Conservation (phyloP, 2,113 vertebrate genomes). For the Heteronetta atricapilla region DNA sequence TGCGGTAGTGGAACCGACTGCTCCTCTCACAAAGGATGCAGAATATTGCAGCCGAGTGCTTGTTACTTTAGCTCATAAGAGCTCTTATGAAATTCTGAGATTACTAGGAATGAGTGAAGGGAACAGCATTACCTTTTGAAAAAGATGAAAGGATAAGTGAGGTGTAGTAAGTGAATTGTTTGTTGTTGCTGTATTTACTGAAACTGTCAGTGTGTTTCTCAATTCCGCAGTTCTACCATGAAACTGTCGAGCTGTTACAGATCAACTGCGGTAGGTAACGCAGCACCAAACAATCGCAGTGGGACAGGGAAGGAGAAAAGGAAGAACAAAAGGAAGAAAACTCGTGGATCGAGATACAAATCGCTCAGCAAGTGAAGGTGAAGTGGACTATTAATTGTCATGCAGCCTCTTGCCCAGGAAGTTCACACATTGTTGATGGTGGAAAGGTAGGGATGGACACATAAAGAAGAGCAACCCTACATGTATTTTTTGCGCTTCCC, state of each 20-base stretch:
- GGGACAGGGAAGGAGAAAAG: neutral
- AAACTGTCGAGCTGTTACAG: neutral
- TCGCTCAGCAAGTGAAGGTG: neutral
- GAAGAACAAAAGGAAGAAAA: neutral
- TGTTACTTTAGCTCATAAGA: neutral
- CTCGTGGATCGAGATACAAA: neutral
- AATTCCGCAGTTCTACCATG: neutral
- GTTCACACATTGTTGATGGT: neutral
- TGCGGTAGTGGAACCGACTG: neutral
- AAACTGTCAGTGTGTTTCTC: neutral
- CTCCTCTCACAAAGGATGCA: neutral
- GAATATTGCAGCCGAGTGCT: neutral
- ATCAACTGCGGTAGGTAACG: neutral
- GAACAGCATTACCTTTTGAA: neutral
- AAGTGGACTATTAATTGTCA: neutral
- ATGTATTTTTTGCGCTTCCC: neutral
- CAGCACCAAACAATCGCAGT: neutral
- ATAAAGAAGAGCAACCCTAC: neutral
- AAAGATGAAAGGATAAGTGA: neutral
- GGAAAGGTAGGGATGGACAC: neutral
- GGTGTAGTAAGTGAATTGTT: neutral
- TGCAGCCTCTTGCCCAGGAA: neutral
- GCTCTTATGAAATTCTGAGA: neutral
- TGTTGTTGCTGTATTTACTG: neutral
- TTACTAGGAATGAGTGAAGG: neutral